Percentiles rank a stretch among this genome's conserved stretches.
Conservation (phyloP, 2,888 invertebrate species). For the Conchocele bisecta region DNA sequence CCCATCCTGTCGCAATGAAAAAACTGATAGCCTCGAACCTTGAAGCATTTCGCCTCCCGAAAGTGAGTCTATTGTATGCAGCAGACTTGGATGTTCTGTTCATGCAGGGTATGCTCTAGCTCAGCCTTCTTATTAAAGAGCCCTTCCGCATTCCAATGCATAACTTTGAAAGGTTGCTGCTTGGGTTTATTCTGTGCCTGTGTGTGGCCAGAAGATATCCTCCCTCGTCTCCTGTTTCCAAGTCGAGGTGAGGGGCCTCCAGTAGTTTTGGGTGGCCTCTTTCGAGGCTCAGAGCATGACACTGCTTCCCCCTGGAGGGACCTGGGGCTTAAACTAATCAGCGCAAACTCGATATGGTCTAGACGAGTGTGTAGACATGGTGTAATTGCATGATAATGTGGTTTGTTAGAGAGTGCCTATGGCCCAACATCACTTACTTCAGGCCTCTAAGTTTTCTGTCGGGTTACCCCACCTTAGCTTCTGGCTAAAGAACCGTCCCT, state of each 20-base stretch:
- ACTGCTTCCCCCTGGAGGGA: constrained; percentile 22
- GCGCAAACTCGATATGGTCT: background rate
- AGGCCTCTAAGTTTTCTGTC: no score
- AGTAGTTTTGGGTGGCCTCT: constrained; percentile 10
- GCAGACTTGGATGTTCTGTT: constrained; percentile 40
- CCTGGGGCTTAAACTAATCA: constrained; percentile 4
- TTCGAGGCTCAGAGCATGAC: constrained; percentile 18
- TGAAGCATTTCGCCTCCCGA: constrained; percentile 14
- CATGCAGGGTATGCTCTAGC: constrained; percentile 34
- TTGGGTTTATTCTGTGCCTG: constrained; percentile 5
- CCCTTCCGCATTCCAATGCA: constrained; percentile 57
- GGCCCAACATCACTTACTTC: no score
- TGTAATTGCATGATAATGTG: no score
- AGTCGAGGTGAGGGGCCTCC: constrained; percentile 6
- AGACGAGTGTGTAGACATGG: constrained; percentile 2
- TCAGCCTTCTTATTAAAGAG: constrained; percentile 48
- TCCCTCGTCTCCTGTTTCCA: background rate
- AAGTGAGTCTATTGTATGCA: constrained; percentile 51
- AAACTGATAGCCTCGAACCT: constrained; percentile 32
- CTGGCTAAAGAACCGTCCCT: no score
- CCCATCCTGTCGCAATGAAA: constrained; percentile 29
- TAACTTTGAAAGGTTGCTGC: no score
- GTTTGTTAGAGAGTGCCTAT: no score
- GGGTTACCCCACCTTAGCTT: no score
- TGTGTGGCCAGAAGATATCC: background rate